These are phyloP conservation scores for Bombus consobrinus DNA, from an alignment of 1,140 invertebrate genomes.

Conservation along the genomic window DNA sequence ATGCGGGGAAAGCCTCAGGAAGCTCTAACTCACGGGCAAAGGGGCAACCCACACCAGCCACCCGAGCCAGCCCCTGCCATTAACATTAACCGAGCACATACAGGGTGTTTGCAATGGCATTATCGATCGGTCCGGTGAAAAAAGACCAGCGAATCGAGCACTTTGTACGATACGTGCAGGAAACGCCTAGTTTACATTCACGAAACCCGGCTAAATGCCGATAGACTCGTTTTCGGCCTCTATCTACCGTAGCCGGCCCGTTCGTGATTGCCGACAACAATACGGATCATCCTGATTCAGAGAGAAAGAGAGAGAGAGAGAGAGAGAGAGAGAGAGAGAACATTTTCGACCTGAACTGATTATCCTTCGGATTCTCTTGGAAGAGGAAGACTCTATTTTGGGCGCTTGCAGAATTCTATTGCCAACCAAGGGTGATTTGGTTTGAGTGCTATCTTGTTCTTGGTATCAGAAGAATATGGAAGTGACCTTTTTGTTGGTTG, in stretches of 20 bases:
- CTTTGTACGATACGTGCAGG: constrained; percentile 69
- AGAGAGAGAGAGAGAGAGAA: neutral
- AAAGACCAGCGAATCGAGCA: constrained; percentile 72
- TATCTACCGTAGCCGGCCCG: constrained; percentile 18
- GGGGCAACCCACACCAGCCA: constrained; percentile 66
- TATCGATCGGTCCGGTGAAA: constrained; percentile 70
- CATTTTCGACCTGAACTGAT: neutral
- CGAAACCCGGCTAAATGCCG: constrained; percentile 69
- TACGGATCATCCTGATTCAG: constrained; percentile 42
- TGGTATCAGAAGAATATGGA: neutral
- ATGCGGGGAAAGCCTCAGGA: constrained; percentile 75
- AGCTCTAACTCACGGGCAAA: constrained; percentile 76
- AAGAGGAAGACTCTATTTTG: neutral
- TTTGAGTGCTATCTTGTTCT: neutral
- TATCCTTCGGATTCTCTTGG: neutral
- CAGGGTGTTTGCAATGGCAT: constrained; percentile 74
- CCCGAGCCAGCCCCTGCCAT: constrained; percentile 70
- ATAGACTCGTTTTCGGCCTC: constrained; percentile 65
- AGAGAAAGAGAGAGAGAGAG: neutral
- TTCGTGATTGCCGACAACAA: constrained; percentile 39
- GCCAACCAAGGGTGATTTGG: neutral
- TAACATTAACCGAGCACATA: constrained; percentile 76
- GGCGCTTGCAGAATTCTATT: neutral
- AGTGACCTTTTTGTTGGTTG: neutral
- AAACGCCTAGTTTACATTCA: constrained; percentile 71